Conservation (phyloP, 2,113 vertebrate genomes). For the Bostrychus sinensis region DNA sequence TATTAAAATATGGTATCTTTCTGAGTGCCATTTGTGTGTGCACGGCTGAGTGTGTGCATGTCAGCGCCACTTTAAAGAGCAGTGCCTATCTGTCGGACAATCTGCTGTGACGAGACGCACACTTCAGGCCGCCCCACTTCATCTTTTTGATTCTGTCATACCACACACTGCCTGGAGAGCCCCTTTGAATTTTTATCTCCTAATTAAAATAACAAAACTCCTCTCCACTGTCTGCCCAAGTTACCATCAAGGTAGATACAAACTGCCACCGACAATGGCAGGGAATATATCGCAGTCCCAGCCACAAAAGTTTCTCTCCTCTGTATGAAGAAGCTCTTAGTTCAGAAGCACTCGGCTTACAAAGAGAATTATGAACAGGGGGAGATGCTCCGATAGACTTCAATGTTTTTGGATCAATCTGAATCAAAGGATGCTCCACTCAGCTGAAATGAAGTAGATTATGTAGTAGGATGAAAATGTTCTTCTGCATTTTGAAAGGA, state of each 20-base stretch:
- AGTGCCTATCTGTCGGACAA: constrained; percentile 73
- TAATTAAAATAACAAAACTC: constrained; percentile 86
- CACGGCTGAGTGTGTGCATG: constrained; percentile 20
- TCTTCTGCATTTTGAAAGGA: constrained; percentile 53
- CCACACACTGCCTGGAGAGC: constrained; percentile 81
- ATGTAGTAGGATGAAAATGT: constrained; percentile 59
- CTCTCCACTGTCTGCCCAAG: constrained; percentile 73
- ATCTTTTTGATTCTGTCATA: constrained; percentile 82
- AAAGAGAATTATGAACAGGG: constrained; percentile 64
- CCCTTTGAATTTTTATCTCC: constrained; percentile 83
- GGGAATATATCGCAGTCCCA: constrained; percentile 54
- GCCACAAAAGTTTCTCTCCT: constrained; percentile 67
- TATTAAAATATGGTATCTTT: constrained; percentile 70
- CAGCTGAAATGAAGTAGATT: constrained; percentile 58
- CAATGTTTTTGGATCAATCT: constrained; percentile 60
- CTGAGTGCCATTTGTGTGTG: constrained; percentile 55
- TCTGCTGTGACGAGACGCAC: constrained; percentile 75
- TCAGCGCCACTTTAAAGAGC: constrained; percentile 72
- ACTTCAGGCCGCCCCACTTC: constrained; percentile 77
- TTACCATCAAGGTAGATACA: constrained; percentile 80
- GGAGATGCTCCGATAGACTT: constrained; percentile 53
- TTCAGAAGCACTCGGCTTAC: constrained; percentile 53
- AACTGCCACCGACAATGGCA: constrained; percentile 73
- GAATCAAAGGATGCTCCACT: constrained; percentile 56
- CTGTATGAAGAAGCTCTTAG: constrained; percentile 54